Conservation (phyloP, 2,113 vertebrate genomes). For the Euleptes europaea region DNA sequence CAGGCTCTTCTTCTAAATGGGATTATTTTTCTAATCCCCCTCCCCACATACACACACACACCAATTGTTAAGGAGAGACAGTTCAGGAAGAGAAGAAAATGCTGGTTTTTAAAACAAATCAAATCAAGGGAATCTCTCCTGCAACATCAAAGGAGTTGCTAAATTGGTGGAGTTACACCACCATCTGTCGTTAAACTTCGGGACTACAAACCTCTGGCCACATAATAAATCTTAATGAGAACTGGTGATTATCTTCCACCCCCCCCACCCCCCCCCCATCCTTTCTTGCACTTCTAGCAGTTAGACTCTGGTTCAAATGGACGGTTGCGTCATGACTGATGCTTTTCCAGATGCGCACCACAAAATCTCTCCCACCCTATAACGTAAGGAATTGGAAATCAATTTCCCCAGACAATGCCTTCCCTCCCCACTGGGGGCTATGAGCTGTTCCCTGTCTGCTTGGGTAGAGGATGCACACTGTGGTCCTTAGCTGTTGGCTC, state of each 20-base stretch:
- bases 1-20: slow-evolving; percentile 23
- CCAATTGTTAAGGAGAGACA: slow-evolving; percentile 34
- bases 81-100: slow-evolving; percentile 50
- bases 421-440: neutral
- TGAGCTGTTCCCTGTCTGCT: neutral
- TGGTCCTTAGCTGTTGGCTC: neutral
- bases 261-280: no score
- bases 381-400: neutral
- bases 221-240: slow-evolving; percentile 72
- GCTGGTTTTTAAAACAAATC: slow-evolving; percentile 61
- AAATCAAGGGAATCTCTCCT: slow-evolving; percentile 59
- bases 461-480: neutral
- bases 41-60: neutral
- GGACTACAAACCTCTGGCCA: slow-evolving; percentile 78
- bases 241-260: slow-evolving; percentile 32
- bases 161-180: slow-evolving; percentile 83
- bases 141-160: slow-evolving; percentile 62
- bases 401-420: neutral
- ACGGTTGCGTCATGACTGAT: neutral
- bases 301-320: neutral
- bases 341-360: neutral
- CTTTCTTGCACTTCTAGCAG: neutral
- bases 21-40: neutral
- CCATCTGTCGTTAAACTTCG: slow-evolving; percentile 83
- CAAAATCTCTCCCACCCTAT: rapidly evolving